Percentiles rank a stretch among this genome's conserved stretches.
Conservation (phyloP, 1,140 invertebrate species). For the Idris sp. region DNA sequence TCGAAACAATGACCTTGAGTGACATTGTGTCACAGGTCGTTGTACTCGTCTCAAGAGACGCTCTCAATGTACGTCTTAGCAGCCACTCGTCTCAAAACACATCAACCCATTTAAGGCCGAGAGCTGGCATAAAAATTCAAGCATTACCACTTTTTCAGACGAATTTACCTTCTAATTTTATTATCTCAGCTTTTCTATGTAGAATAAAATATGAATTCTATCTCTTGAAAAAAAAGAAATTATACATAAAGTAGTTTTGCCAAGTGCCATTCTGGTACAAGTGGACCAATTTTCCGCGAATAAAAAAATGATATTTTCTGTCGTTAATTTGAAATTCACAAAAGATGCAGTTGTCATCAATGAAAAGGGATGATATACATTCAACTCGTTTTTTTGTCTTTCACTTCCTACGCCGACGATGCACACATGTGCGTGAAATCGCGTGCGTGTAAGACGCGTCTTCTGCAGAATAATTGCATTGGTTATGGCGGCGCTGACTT, state of each 20-base stretch:
- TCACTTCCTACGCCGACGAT: constrained; percentile 33
- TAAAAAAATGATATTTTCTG: too few species aligned
- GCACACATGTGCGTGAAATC: constrained; percentile 32
- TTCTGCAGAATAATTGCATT: constrained; percentile 57
- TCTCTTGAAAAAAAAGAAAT: neutral
- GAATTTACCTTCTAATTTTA: constrained; percentile 23
- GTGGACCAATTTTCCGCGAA: constrained; percentile 26
- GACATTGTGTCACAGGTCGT: constrained; percentile 60
- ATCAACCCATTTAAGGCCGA: constrained; percentile 54
- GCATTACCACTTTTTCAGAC: constrained; percentile 22
- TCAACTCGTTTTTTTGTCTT: constrained; percentile 11
- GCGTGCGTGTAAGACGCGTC: constrained; percentile 36
- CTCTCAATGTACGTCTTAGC: constrained; percentile 56
- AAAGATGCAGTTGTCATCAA: constrained; percentile 40
- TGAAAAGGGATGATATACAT: constrained; percentile 38
- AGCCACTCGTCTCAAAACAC: constrained; percentile 51
- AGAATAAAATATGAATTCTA: constrained; percentile 9
- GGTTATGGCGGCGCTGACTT: constrained; percentile 61
- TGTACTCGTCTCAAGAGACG: constrained; percentile 59
- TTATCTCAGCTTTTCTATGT: neutral
- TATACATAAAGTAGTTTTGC: too few species aligned
- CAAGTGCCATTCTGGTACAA: too few species aligned
- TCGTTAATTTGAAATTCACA: constrained; percentile 16
- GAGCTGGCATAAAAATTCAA: constrained; percentile 37
- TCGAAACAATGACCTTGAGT: constrained; percentile 57